phyloP scores from a whole-genome alignment of 2,797 vertebrate species.

The Hyperoplus lanceolatus region DNA sequence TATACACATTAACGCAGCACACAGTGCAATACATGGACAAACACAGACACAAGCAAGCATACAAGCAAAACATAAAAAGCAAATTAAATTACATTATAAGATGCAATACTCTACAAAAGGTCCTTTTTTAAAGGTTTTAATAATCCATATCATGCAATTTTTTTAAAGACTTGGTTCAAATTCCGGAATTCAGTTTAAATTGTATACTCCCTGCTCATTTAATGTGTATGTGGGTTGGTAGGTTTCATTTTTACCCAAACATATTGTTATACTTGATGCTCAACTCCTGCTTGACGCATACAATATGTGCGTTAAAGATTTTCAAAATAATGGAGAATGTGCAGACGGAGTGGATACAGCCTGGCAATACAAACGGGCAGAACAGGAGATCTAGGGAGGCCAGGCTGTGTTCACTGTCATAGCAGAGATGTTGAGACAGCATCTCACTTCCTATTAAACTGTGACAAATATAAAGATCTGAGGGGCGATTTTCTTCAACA shows the following conservation, averaged over 20 bases:
- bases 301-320: no score
- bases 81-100: not conserved
- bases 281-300: not conserved
- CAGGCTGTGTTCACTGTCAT: no score
- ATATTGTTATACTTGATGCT: not conserved
- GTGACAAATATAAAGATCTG: no score
- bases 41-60: not conserved
- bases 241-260: not conserved
- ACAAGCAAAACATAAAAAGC: not conserved
- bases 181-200: not conserved
- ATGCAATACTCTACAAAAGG: no score
- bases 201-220: not conserved
- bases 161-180: constrained; percentile 1
- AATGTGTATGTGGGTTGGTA: not conserved
- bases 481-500: no score
- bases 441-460: no score
- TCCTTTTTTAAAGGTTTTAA: not conserved
- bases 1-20: not conserved
- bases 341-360: no score
- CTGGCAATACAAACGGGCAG: no score
- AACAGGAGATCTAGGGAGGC: no score
- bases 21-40: not conserved
- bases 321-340: no score
- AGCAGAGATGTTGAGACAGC: no score
- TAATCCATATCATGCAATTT: not conserved